Conservation (phyloP, 2,888 invertebrate genomes). For the Labia minor region DNA sequence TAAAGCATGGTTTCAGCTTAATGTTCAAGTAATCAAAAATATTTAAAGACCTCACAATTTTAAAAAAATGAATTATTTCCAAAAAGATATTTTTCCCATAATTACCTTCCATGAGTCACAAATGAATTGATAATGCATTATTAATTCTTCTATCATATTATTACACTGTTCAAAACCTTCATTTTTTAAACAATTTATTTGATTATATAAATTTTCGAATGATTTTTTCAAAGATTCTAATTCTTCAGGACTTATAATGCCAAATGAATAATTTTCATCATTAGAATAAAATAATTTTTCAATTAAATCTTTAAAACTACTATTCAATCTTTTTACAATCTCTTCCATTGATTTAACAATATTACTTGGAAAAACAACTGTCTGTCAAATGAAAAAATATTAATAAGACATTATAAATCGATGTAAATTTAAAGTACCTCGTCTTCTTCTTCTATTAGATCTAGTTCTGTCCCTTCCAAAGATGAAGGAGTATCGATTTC, state of each 20-base stretch:
- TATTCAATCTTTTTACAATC: neutral
- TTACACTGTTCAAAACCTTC: neutral
- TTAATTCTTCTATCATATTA: neutral
- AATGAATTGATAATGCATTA: neutral
- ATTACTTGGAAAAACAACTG: neutral
- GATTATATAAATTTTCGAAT: neutral
- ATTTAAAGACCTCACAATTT: no score
- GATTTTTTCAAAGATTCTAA: neutral
- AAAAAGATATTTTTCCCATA: no score
- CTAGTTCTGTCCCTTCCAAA: neutral
- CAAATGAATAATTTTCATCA: neutral
- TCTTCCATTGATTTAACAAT: neutral
- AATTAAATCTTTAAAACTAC: neutral
- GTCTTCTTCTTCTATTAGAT: neutral
- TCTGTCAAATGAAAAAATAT: neutral
- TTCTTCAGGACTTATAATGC: neutral
- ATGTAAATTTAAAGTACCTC: neutral
- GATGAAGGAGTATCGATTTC: neutral
- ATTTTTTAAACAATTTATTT: neutral
- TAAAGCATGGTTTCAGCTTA: no score
- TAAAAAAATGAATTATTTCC: no score
- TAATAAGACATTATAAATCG: neutral
- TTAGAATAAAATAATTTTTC: constrained; percentile 2
- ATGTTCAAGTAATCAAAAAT: no score
- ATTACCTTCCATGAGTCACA: neutral